Conservation (phyloP, 2,113 vertebrate genomes). For the Gasterosteus aculeatus region DNA sequence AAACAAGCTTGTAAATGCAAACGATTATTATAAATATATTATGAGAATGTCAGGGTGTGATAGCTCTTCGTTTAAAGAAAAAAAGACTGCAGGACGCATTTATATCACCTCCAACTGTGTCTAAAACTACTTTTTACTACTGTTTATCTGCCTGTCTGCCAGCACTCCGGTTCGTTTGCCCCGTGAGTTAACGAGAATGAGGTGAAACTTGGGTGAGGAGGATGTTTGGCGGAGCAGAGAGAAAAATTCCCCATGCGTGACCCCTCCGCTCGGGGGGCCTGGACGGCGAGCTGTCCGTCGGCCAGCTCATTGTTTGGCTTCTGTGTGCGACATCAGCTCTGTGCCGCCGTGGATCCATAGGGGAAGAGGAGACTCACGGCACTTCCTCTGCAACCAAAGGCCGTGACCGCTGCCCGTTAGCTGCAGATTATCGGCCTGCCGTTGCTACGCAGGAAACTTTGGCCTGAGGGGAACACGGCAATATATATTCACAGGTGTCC, state of each 20-base stretch:
- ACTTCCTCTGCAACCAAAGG: conserved; percentile 46
- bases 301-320: conserved; percentile 61
- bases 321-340: conserved; percentile 44
- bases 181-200: conserved; percentile 57
- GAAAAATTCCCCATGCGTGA: conserved; percentile 66
- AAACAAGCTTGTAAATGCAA: conserved; percentile 11
- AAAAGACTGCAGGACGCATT: background rate
- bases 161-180: conserved; percentile 54
- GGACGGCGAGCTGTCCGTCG: conserved; percentile 56
- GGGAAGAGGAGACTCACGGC: conserved; percentile 48
- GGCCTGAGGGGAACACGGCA: background rate
- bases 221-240: conserved; percentile 55
- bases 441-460: background rate
- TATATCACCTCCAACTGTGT: conserved; percentile 12
- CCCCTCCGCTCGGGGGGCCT: conserved; percentile 39
- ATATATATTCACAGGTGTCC: background rate
- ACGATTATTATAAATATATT: conserved; percentile 7
- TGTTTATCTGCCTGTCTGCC: conserved; percentile 43
- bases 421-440: conserved; percentile 34
- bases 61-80: background rate
- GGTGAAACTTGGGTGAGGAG: conserved; percentile 55
- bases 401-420: conserved; percentile 4
- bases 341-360: conserved; percentile 28
- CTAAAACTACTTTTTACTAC: conserved; percentile 11
- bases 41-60: background rate